Conservation (phyloP, 2,113 vertebrate species). For the Barbus barbus region DNA sequence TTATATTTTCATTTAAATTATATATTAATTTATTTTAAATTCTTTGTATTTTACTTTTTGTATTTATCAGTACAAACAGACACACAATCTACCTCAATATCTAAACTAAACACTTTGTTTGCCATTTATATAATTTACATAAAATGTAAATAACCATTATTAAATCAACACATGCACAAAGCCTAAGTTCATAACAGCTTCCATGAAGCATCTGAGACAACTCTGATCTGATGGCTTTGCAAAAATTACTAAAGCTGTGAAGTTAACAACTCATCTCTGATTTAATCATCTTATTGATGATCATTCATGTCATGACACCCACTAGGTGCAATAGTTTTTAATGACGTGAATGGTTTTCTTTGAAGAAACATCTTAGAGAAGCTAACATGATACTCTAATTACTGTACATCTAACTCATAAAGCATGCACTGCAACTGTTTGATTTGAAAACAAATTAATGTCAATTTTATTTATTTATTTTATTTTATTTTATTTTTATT, state of each 20-base stretch:
- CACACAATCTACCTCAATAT: not conserved
- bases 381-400: not conserved
- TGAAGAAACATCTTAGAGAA: not conserved
- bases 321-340: not conserved
- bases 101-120: not conserved
- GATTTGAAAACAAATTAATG: not conserved
- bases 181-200: not conserved
- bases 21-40: not conserved
- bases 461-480: too few species aligned
- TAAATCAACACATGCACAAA: not conserved
- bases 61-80: not conserved
- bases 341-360: not conserved
- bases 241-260: not conserved
- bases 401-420: not conserved
- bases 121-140: not conserved
- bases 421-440: too few species aligned
- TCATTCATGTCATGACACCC: not conserved
- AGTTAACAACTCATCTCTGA: not conserved
- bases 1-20: slow-evolving; percentile 15
- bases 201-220: not conserved
- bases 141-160: not conserved
- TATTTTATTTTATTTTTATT: too few species aligned
- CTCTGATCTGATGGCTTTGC: not conserved
- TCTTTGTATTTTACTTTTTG: not conserved
- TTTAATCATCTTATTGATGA: not conserved